Evolutionary conservation across 2,888 invertebrate genomes (phyloP).

Genomic region (Dione juno): DNA sequence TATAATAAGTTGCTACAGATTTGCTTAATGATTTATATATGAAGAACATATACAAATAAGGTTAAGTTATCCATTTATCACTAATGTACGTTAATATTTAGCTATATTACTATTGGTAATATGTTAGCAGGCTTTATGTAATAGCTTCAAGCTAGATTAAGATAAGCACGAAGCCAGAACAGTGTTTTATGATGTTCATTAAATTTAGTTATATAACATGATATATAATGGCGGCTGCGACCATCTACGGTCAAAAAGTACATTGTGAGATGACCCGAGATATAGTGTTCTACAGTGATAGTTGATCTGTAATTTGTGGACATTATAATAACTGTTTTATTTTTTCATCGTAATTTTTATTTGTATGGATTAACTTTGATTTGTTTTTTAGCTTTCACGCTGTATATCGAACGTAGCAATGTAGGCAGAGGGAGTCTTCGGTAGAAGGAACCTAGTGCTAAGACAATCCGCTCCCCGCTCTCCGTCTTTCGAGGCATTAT

Average conservation of each 20-base stretch:
- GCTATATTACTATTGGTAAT: background rate
- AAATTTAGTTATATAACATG: constrained; percentile 26
- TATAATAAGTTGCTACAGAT: constrained; percentile 19
- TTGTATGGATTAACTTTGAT: too few relatives aligned
- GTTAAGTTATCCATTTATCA: constrained; percentile 4
- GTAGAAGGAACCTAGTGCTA: too few relatives aligned
- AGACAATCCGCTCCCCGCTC: too few relatives aligned
- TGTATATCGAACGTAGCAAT: too few relatives aligned
- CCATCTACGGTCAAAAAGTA: constrained; percentile 27
- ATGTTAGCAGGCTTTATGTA: constrained; percentile 16
- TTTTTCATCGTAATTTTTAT: background rate
- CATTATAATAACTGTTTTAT: background rate
- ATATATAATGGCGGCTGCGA: constrained; percentile 19
- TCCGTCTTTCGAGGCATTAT: too few relatives aligned
- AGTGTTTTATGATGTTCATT: constrained; percentile 23
- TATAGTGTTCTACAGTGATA: background rate
- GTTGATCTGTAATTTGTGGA: background rate
- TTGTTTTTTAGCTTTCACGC: too few relatives aligned
- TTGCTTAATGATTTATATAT: constrained; percentile 6
- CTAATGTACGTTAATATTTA: background rate
- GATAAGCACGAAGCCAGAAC: constrained; percentile 5
- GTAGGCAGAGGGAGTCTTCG: too few relatives aligned
- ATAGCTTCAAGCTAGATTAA: background rate
- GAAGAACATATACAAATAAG: background rate
- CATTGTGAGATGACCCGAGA: constrained; percentile 27